These are phyloP conservation scores for Thereuonema tuberculata DNA, from an alignment of 1,140 invertebrate species.

Conservation along the genomic window DNA sequence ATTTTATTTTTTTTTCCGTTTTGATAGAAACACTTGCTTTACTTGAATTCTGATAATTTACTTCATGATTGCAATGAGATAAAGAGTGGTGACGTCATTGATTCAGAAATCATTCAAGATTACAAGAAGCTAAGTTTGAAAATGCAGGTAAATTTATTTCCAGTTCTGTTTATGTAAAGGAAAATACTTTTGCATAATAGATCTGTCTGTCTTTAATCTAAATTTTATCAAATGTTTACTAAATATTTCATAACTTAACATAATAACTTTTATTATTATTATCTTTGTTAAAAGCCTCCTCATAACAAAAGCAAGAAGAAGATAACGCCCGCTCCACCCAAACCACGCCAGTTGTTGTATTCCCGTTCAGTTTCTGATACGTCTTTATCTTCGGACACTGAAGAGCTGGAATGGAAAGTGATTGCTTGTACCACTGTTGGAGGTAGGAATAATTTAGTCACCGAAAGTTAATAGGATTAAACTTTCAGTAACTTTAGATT, in stretches of 20 bases:
- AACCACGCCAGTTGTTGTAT: conserved; percentile 45
- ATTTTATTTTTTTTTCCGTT: conserved; percentile 8
- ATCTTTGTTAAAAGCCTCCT: not conserved
- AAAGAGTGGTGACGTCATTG: conserved; percentile 46
- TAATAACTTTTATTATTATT: conserved; percentile 7
- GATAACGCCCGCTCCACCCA: conserved; percentile 35
- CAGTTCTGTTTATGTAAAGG: not conserved
- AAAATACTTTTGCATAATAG: conserved; percentile 10
- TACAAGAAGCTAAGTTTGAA: conserved; percentile 49
- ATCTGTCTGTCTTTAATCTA: too few relatives aligned
- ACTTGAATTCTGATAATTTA: conserved; percentile 54
- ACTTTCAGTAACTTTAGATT: conserved; percentile 6
- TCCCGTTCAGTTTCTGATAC: conserved; percentile 44
- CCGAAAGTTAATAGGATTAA: too few relatives aligned
- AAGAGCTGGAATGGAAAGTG: conserved; percentile 50
- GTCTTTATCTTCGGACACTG: conserved; percentile 28
- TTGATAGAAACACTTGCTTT: conserved; percentile 55
- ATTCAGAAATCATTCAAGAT: conserved; percentile 63
- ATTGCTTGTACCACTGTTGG: conserved; percentile 44
- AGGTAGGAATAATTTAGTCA: too few relatives aligned
- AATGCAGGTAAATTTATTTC: not conserved
- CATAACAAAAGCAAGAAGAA: conserved; percentile 3
- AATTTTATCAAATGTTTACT: too few relatives aligned
- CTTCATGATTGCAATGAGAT: conserved; percentile 65
- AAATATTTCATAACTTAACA: too few relatives aligned